A percentile compares a stretch with the other conserved stretches of the same genome.
Conservation (phyloP, 2,797 vertebrate species). For the Tokudaia tokunoshimensis region DNA sequence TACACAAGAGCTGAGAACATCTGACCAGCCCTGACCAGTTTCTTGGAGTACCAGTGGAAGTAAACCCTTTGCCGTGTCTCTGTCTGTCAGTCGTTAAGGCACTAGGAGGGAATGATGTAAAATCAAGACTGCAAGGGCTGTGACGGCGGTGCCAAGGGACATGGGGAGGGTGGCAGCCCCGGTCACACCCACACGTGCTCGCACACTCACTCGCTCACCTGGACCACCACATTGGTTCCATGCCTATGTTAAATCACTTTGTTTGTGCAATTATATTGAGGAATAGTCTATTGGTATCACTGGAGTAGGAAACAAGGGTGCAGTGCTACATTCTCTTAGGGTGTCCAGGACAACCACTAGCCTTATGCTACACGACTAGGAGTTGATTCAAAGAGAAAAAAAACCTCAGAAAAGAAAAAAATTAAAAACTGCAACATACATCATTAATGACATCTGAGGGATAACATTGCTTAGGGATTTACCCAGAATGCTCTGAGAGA, state of each 20-base stretch:
- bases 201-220: conserved; percentile 84
- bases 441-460: conserved; percentile 92
- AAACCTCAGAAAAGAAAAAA: conserved; percentile 84
- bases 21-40: conserved; percentile 89
- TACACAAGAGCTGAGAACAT: conserved; percentile 83
- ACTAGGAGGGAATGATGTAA: conserved; percentile 97
- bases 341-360: conserved; percentile 90
- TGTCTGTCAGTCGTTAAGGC: conserved; percentile 96
- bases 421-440: conserved; percentile 90
- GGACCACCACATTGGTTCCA: conserved; percentile 95
- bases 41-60: conserved; percentile 92
- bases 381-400: conserved; percentile 81
- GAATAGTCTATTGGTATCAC: conserved; percentile 95
- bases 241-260: conserved; percentile 94
- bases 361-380: conserved; percentile 81
- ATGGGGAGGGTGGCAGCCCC: conserved; percentile 91
- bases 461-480: conserved; percentile 87
- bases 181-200: conserved; percentile 61
- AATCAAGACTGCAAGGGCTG: conserved; percentile 92
- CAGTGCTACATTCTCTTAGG: conserved; percentile 95
- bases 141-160: conserved; percentile 89
- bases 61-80: conserved; percentile 92
- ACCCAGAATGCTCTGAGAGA: conserved; percentile 85
- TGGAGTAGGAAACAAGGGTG: conserved; percentile 89
- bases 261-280: conserved; percentile 97